Evolutionary conservation across 2,113 vertebrate species (phyloP), one percentile per base, ranked within the genome.

Genomic region (Nycticryphes semicollaris): DNA sequence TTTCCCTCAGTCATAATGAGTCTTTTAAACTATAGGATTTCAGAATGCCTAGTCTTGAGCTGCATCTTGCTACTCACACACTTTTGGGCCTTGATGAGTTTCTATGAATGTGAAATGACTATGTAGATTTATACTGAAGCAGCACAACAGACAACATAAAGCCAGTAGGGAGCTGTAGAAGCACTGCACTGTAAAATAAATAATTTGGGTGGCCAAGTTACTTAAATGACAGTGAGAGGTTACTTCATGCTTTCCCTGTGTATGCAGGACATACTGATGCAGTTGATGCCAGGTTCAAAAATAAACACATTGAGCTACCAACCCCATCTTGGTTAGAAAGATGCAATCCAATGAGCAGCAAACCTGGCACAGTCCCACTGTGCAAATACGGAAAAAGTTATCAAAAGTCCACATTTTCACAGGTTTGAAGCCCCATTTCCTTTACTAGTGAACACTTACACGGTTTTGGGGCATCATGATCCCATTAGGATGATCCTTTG

Each of bases 141-240:
- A 8, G 1, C 3, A 0, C 25, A 22, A 10, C 18, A 64, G 28
- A 21, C 0, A 4, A 35, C 12, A 31, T n/a, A 77, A 83, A 74
- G 30, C 31, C 73, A 82, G 6, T 13, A 82, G 21, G 31, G n/a
- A 93, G 25, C 8, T 83, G 15, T 21, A 57, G 45, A 78, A 84
- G 12, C 13, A 24, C 20, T 67, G 12, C 8, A 33, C 7, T 4
- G 13, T 25, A 30, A 48, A 74, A 76, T 6, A 88, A 88, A 54
- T 53, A 28, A 10, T 27, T 66, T 24, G 30, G 86, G 45, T 28
- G 13, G 24, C 39, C 41, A 54, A 47, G 19, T 31, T 67, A 25
- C 48, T 84, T 56, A 57, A 82, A 85, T 62, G 17, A 47, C 8
- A 50, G 15, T 31, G 7, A 74, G 62, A 3, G 0, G 6, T 66